Percentiles rank a stretch among this genome's conserved stretches.
Evolutionary conservation across 2,888 invertebrate species (phyloP).

Genomic region (Carpatolechia fugitivella): DNA sequence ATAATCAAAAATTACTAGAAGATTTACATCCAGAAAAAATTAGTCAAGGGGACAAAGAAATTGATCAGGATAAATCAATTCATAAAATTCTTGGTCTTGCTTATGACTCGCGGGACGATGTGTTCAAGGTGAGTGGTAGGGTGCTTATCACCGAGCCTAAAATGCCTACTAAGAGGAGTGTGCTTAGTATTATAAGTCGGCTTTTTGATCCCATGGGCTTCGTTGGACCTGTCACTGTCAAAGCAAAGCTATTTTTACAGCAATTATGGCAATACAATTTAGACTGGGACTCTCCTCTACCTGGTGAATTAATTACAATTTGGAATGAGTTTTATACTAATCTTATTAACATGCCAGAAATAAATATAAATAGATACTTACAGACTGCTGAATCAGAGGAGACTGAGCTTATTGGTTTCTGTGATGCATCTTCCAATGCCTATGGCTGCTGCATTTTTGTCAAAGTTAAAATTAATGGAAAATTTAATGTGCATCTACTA

Average conservation of each 20-base stretch:
- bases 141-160: not conserved
- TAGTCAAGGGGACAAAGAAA: not conserved
- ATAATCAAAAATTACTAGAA: not conserved
- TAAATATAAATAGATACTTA: no score
- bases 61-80: not conserved
- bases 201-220: slow-evolving; percentile 12
- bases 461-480: no score
- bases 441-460: no score
- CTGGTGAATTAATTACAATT: not conserved
- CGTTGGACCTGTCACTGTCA: not conserved
- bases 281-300: not conserved
- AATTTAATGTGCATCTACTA: no score
- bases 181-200: not conserved
- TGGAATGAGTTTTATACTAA: not conserved
- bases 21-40: not conserved
- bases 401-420: no score
- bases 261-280: not conserved
- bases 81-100: not conserved
- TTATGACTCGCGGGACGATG: not conserved
- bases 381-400: no score
- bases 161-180: not conserved
- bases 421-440: no score
- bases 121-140: not conserved
- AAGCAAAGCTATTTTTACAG: slow-evolving; percentile 4
- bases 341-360: no score